These are phyloP conservation scores for Indicator indicator DNA, from an alignment of 2,113 vertebrate species.

Conservation along the genomic window DNA sequence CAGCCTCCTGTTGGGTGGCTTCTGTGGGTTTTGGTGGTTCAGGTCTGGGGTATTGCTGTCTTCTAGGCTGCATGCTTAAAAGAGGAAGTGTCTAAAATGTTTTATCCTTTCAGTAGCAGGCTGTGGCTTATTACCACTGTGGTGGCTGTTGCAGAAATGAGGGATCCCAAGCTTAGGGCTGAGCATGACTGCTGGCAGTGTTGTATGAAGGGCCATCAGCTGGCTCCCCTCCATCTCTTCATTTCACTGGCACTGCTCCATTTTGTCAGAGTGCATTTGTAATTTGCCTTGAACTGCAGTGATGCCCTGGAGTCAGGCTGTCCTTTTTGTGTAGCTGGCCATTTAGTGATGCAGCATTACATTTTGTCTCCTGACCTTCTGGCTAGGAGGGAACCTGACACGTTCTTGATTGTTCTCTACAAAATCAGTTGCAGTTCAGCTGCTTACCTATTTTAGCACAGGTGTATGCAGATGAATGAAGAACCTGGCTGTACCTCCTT, in stretches of 20 bases:
- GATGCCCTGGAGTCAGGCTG: neutral
- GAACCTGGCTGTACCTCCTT: neutral
- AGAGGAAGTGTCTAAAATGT: neutral
- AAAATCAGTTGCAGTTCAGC: accelerated
- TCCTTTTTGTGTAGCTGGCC: neutral
- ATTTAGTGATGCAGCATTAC: neutral
- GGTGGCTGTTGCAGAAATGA: neutral
- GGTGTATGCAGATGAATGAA: neutral
- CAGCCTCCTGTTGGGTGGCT: neutral
- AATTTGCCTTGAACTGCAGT: slow-evolving; percentile 11
- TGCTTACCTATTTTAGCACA: neutral
- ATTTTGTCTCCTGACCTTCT: neutral
- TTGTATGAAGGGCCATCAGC: neutral
- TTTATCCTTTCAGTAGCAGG: too few species aligned
- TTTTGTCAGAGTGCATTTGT: slow-evolving; percentile 49
- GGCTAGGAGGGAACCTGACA: accelerated
- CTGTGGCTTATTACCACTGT: accelerated
- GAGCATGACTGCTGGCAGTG: neutral
- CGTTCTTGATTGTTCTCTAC: neutral
- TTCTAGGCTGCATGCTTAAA: neutral
- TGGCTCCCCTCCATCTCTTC: neutral
- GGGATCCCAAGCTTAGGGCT: accelerated
- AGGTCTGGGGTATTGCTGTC: neutral
- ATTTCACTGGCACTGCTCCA: neutral
- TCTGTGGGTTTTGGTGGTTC: neutral